These are phyloP conservation scores for Campodea augens DNA, from an alignment of 1,140 invertebrate species.

Conservation along the genomic window DNA sequence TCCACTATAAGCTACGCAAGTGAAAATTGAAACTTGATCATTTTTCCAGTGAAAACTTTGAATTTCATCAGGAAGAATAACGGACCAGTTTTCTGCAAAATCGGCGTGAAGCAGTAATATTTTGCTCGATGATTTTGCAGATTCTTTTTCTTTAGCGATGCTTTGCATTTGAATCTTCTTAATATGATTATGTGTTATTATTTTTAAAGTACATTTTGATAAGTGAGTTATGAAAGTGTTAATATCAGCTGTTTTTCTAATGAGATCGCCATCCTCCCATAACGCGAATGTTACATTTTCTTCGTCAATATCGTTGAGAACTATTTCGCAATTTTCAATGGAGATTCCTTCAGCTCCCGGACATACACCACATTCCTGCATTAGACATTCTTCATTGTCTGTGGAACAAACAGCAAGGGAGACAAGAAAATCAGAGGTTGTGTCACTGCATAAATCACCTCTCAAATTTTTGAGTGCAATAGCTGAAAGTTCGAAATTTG, in stretches of 20 bases:
- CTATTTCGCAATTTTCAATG: too few relatives aligned
- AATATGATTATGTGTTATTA: neutral
- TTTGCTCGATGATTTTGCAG: neutral
- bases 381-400: neutral
- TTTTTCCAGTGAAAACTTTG: constrained; percentile 1
- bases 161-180: constrained; percentile 1
- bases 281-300: too few relatives aligned
- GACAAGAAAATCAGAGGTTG: too few relatives aligned
- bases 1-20: neutral
- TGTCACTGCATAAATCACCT: neutral
- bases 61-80: neutral
- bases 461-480: neutral
- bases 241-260: too few relatives aligned
- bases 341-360: neutral
- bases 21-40: neutral
- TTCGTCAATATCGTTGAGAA: too few relatives aligned
- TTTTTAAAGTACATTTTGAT: too few relatives aligned
- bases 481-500: constrained; percentile 1
- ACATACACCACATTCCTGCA: neutral
- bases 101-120: neutral
- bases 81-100: constrained; percentile 1
- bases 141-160: neutral
- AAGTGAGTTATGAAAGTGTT: too few relatives aligned
- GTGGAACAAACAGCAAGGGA: neutral
- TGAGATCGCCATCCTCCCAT: too few relatives aligned